Percentiles rank a stretch among this genome's conserved stretches.
Conservation (phyloP, 2,113 vertebrate genomes). For the Galeopterus variegatus region DNA sequence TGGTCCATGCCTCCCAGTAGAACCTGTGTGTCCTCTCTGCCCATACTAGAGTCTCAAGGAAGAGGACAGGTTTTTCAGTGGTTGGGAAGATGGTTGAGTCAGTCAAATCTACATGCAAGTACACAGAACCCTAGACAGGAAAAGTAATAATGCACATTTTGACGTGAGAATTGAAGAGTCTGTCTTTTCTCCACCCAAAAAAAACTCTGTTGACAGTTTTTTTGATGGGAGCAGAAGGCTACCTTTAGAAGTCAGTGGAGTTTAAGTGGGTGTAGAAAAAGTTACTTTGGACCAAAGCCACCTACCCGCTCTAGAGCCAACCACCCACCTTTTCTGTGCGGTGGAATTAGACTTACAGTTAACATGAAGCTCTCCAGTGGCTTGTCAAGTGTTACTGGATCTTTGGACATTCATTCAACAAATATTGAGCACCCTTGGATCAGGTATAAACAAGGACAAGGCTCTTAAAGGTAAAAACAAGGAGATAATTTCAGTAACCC, state of each 20-base stretch:
- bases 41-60: neutral
- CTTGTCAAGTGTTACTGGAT: neutral
- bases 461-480: conserved; percentile 33
- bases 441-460: neutral
- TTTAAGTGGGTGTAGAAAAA: neutral
- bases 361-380: neutral
- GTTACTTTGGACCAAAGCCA: neutral
- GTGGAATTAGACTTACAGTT: neutral
- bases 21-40: neutral
- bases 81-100: neutral
- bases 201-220: neutral
- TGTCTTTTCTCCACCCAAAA: neutral
- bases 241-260: neutral
- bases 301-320: neutral
- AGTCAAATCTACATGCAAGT: neutral
- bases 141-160: neutral
- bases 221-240: neutral
- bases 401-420: neutral
- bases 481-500: neutral
- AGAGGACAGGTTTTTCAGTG: neutral
- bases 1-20: neutral
- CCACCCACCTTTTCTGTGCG: neutral
- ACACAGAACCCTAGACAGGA: neutral
- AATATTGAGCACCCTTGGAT: neutral
- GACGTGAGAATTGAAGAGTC: neutral